Conservation (phyloP, 1,140 invertebrate genomes). For the Acyrthosiphon pisum region DNA sequence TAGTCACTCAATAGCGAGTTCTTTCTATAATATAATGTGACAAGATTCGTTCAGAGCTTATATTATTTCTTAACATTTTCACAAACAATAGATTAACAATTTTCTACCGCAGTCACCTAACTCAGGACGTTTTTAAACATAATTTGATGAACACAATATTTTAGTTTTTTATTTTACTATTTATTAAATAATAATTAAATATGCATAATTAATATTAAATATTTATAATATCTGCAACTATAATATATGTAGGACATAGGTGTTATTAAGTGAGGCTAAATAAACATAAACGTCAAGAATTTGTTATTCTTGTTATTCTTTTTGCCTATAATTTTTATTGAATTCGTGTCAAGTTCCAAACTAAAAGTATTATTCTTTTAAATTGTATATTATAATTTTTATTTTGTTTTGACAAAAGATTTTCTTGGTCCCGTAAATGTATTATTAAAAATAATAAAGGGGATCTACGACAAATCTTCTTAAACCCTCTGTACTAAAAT, state of each 20-base stretch:
- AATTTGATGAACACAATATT: not conserved
- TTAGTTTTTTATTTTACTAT: not conserved
- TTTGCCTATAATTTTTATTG: not conserved
- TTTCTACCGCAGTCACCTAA: not conserved
- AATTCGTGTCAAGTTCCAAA: not conserved
- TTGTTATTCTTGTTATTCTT: too few species aligned
- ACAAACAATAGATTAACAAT: not conserved
- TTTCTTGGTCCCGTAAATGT: not conserved
- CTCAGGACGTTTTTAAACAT: not conserved
- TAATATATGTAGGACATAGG: not conserved
- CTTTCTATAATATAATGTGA: not conserved
- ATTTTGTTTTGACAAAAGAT: not conserved
- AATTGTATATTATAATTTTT: not conserved
- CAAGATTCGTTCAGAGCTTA: not conserved
- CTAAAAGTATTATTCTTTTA: not conserved
- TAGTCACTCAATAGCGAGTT: too few species aligned
- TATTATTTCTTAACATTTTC: not conserved
- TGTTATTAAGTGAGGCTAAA: not conserved
- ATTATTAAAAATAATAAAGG: not conserved
- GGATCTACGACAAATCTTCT: not conserved
- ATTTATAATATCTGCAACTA: not conserved
- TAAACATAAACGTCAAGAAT: not conserved
- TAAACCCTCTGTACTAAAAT: not conserved
- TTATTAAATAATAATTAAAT: not conserved
- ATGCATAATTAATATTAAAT: not conserved